These are phyloP conservation scores for Bolborhynchus lineola DNA, from an alignment of 2,113 vertebrate species.

Conservation along the genomic window DNA sequence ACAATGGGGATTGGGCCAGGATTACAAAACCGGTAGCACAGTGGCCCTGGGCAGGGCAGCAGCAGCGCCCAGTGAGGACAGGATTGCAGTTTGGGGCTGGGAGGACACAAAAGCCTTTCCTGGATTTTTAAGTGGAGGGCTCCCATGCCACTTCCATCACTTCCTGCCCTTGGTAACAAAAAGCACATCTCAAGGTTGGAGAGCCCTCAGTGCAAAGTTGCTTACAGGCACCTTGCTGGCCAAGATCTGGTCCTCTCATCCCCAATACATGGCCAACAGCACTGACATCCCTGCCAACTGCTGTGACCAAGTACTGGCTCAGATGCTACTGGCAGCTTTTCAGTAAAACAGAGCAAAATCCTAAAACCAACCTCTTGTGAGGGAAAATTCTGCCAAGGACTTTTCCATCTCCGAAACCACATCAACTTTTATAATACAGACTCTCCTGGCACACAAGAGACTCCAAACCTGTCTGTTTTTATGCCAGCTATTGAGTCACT, in stretches of 20 bases:
- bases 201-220: accelerated
- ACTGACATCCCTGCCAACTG: not conserved
- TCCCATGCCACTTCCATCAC: not conserved
- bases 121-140: not conserved
- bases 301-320: not conserved
- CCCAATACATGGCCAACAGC: not conserved
- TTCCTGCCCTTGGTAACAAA: not conserved
- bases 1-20: accelerated
- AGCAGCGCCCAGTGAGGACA: not conserved
- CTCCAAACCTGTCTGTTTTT: constrained; percentile 48
- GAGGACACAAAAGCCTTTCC: not conserved
- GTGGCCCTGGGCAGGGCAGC: not conserved
- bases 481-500: constrained; percentile 42
- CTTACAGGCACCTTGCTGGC: not conserved
- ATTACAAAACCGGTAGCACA: not conserved
- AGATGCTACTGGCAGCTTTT: not conserved
- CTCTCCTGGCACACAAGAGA: constrained; percentile 12
- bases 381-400: not conserved
- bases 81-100: accelerated
- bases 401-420: not conserved
- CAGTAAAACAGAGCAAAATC: constrained; percentile 27
- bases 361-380: not conserved
- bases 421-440: not conserved
- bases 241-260: not conserved
- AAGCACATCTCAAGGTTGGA: not conserved